phyloP scores from a whole-genome alignment of 2,113 vertebrate genomes.

The Silurus asotus region DNA sequence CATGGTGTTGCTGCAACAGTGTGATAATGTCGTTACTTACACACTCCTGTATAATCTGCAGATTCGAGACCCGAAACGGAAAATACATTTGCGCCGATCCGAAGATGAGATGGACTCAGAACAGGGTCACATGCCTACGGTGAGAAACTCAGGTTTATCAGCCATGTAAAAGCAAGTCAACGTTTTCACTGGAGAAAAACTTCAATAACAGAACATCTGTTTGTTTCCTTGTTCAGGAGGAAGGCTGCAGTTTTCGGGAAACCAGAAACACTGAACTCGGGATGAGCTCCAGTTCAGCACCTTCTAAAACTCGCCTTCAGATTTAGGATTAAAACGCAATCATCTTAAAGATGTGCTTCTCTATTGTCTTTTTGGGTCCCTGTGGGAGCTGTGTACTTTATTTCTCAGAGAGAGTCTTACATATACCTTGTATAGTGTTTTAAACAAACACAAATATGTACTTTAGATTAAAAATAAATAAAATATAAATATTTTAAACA shows the following conservation, averaged over 20 bases:
- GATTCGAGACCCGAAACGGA: constrained; percentile 52
- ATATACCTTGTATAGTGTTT: too few species aligned
- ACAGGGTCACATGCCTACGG: constrained; percentile 52
- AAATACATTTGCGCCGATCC: constrained; percentile 66
- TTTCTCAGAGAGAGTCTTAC: not conserved
- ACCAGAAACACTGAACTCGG: not conserved
- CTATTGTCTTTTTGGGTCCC: not conserved
- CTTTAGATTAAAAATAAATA: too few species aligned
- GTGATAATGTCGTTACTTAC: not conserved
- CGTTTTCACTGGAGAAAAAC: not conserved
- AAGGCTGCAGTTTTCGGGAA: not conserved
- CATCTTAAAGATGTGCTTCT: constrained; percentile 16
- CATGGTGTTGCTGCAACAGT: not conserved
- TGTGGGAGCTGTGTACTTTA: not conserved
- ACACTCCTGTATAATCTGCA: constrained; percentile 39
- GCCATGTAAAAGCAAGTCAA: not conserved
- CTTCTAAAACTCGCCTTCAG: not conserved
- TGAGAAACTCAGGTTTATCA: constrained; percentile 51
- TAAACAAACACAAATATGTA: too few species aligned
- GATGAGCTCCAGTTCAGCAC: not conserved
- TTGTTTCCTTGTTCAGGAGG: not conserved
- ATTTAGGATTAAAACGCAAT: too few species aligned
- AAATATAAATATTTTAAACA: not conserved
- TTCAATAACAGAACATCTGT: not conserved
- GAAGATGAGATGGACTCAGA: constrained; percentile 28